phyloP scores from a whole-genome alignment of 2,797 vertebrate species.

The Clarias platycephalus region DNA sequence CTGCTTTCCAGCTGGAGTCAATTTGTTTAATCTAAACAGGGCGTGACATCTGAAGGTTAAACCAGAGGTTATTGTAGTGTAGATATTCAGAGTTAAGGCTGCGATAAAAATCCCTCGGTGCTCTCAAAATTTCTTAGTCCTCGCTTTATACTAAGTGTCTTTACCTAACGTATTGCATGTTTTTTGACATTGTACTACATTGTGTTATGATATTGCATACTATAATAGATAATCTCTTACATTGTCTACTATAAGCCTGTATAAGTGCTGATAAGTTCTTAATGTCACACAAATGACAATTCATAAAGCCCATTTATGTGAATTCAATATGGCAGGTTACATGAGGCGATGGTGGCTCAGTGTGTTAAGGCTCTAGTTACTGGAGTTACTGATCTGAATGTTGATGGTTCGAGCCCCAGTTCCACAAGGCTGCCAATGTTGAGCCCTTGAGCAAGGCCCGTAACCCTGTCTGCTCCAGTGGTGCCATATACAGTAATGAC shows the following conservation, averaged over 20 bases:
- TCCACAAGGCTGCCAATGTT: too few species aligned
- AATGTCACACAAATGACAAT: background rate
- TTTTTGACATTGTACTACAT: background rate
- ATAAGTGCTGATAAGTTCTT: background rate
- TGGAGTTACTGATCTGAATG: too few species aligned
- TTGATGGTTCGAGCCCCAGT: too few species aligned
- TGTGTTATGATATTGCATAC: background rate
- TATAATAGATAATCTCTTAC: background rate
- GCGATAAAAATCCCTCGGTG: background rate
- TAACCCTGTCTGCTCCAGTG: too few species aligned
- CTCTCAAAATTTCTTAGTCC: background rate
- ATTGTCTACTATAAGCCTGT: background rate
- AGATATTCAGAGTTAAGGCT: background rate
- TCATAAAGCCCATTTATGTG: background rate
- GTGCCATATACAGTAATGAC: too few species aligned
- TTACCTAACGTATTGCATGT: background rate
- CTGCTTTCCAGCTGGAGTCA: background rate
- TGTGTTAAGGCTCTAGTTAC: too few species aligned
- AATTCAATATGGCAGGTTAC: background rate
- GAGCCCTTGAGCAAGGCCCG: too few species aligned
- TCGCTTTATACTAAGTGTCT: background rate
- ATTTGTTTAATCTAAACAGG: constrained; percentile 18
- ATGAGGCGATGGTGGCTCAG: too few species aligned
- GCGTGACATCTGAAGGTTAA: constrained; percentile 9
- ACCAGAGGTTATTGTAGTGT: background rate